phyloP scores from a whole-genome alignment of 2,113 vertebrate genomes.

The Rhizomys pruinosus region DNA sequence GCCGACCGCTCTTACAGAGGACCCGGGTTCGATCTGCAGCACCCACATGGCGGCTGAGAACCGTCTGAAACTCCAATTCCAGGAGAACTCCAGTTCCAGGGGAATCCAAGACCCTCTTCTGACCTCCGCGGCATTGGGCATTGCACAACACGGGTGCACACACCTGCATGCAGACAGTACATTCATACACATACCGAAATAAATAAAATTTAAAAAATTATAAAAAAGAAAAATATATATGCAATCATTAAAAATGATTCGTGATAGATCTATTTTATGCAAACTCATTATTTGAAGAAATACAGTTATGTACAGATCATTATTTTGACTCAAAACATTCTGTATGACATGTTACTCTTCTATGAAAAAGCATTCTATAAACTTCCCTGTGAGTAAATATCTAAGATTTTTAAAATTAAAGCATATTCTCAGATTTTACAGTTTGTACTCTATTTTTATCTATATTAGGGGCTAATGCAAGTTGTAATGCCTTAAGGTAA shows the following conservation, averaged over 20 bases:
- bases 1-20: too few species aligned
- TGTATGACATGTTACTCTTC: not conserved
- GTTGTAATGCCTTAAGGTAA: slow-evolving; percentile 28
- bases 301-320: not conserved
- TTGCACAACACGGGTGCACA: too few species aligned
- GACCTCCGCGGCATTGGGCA: too few species aligned
- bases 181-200: too few species aligned
- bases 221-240: too few species aligned
- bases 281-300: not conserved
- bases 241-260: not conserved
- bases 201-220: too few species aligned
- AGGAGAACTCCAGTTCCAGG: too few species aligned
- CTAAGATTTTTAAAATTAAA: slow-evolving; percentile 46
- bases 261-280: not conserved
- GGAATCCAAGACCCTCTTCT: too few species aligned
- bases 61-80: too few species aligned
- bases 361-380: not conserved
- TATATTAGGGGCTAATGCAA: not conserved
- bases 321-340: not conserved
- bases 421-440: not conserved
- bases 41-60: too few species aligned
- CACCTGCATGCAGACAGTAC: too few species aligned
- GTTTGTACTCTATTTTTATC: slow-evolving; percentile 35
- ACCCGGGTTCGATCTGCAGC: too few species aligned
- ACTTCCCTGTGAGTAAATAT: not conserved